Percentiles rank a stretch among this genome's conserved stretches.
Evolutionary conservation across 1,140 invertebrate genomes (phyloP).

Genomic region (Bombus picipes): DNA sequence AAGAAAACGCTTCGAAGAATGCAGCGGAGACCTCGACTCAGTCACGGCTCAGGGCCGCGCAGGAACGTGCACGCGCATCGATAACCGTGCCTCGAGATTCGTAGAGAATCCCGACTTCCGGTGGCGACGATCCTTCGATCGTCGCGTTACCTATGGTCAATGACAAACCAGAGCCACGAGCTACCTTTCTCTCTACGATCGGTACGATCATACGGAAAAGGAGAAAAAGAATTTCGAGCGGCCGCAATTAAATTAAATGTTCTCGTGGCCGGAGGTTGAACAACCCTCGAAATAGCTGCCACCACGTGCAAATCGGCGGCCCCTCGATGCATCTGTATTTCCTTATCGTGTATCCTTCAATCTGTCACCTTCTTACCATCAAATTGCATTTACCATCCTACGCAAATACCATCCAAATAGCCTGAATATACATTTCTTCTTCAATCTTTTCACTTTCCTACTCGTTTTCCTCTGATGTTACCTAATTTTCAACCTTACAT

Average conservation of each 20-base stretch:
- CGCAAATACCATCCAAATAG: background rate
- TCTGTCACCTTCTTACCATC: no score
- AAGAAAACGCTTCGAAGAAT: background rate
- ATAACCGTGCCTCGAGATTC: constrained; percentile 26
- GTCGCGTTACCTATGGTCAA: constrained; percentile 79
- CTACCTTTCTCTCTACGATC: constrained; percentile 72
- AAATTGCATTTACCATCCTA: background rate
- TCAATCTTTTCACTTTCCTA: no score
- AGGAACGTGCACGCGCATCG: constrained; percentile 62
- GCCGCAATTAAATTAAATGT: constrained; percentile 10
- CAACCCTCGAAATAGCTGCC: constrained; percentile 27
- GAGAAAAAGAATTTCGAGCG: constrained; percentile 30
- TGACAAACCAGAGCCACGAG: constrained; percentile 84
- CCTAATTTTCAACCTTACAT: background rate
- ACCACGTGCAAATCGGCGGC: constrained; percentile 38
- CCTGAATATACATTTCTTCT: background rate
- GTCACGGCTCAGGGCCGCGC: constrained; percentile 62
- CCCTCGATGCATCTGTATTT: constrained; percentile 31
- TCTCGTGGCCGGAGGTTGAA: constrained; percentile 26
- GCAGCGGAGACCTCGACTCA: constrained; percentile 19
- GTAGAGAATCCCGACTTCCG: constrained; percentile 38
- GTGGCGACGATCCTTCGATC: constrained; percentile 51
- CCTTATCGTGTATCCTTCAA: constrained; percentile 2
- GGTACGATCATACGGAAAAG: constrained; percentile 13
- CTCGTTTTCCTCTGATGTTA: background rate